Evolutionary conservation across 2,888 invertebrate genomes (phyloP), one percentile per base, ranked within the genome.

Genomic region (Gymnosoma rotundatum): DNA sequence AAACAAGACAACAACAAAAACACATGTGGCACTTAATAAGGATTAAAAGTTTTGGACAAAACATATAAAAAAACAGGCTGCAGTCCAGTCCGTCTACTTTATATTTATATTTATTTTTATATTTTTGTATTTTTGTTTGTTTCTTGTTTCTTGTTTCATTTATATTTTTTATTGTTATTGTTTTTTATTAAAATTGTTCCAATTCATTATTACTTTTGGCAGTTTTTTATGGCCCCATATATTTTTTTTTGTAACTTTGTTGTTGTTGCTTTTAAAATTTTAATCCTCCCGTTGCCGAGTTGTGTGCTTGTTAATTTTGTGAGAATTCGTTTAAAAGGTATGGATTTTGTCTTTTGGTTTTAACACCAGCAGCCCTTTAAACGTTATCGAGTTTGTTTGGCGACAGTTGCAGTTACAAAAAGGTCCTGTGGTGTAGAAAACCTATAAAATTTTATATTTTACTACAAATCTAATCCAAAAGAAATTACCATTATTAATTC

Each of bases 11-110:
- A 3, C 2, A 12, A 58, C 20, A 69, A 72, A 56, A 58, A 76
- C 20, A 8, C 69, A 78, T 75, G 50, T 74, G 84, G 81, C 84
- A 84, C 84, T 84, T 81, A 84, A 84, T 84, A 84, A 84, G 84
- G 84, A 81, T 84, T 84, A 84, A 74, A 54, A 60, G 32, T 42
- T 54, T 58, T 21, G n/a, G 8, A 12, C 18, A 64, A 25, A 32
- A 18, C 14, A 16, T 42, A 20, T 14, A 21, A 16, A 56, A 36
- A n/a, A 9, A 7, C 18, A 3, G 42, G 12, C 10, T 42, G 42
- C 42, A 42, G 42, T 12, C 7, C 32, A 32, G 32, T 32, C 32
- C 32, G 8, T 14, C 42, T 42, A 42, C 42, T 42, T 14, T 14
- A 14, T 42, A 42, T 42, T 42, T 48, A 42, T 10, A 2, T 10